Conservation (phyloP, 1,140 invertebrate genomes). For the Oscheius sp. region DNA sequence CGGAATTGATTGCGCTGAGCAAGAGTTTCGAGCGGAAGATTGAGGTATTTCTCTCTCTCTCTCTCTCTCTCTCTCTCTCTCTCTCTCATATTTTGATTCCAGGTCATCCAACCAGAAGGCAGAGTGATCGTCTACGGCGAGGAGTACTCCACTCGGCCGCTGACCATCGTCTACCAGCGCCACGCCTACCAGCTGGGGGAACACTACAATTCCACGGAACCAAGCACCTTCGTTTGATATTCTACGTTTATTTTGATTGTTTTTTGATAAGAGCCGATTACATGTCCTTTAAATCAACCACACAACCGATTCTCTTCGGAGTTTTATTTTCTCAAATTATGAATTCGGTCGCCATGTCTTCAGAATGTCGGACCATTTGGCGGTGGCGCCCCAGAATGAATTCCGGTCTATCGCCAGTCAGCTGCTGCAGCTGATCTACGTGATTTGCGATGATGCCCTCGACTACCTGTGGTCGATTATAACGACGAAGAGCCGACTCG, state of each 20-base stretch:
- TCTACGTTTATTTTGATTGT: not conserved
- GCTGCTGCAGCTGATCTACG: not conserved
- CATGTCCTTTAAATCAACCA: too few relatives aligned
- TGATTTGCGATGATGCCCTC: not conserved
- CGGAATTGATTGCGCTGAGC: conserved; percentile 61
- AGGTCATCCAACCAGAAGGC: conserved; percentile 61
- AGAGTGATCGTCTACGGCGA: conserved; percentile 54
- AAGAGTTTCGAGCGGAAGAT: conserved; percentile 54
- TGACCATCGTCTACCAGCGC: conserved; percentile 59
- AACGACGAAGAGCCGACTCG: not conserved
- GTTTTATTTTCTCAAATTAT: too few relatives aligned
- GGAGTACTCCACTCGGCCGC: conserved; percentile 40
- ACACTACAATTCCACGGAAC: conserved; percentile 63
- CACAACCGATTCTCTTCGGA: too few relatives aligned
- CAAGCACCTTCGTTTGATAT: not conserved
- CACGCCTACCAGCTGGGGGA: conserved; percentile 62
- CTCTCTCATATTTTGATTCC: conserved; percentile 17
- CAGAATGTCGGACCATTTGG: conserved; percentile 1
- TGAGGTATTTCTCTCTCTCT: conserved; percentile 50
- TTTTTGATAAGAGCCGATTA: too few relatives aligned
- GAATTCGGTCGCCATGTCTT: too few relatives aligned
- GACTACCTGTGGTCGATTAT: not conserved
- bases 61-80: too few relatives aligned
- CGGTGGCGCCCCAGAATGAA: not conserved
- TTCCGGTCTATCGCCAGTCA: not conserved